These are phyloP conservation scores for Cariama cristata DNA, from an alignment of 2,113 vertebrate species.

Conservation along the genomic window DNA sequence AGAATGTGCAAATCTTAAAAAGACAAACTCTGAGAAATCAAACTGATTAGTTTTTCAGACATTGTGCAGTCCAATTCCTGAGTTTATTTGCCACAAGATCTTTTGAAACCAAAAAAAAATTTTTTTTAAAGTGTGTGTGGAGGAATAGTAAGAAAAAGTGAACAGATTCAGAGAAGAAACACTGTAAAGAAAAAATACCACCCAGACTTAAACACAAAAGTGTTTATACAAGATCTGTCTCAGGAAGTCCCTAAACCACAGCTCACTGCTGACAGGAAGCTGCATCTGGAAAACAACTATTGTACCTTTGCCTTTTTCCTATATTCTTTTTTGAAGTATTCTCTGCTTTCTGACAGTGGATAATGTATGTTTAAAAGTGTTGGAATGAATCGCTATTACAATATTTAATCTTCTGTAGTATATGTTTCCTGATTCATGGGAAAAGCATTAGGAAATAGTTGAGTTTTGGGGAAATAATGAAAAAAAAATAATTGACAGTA, in stretches of 20 bases:
- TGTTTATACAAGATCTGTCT: not conserved
- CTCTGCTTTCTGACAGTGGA: not conserved
- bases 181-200: not conserved
- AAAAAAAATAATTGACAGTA: not conserved
- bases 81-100: not conserved
- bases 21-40: not conserved
- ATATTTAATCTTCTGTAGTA: not conserved
- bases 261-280: constrained; percentile 19
- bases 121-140: not conserved
- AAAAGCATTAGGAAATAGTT: not conserved
- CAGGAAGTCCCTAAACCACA: constrained; percentile 30
- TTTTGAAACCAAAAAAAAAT: not conserved
- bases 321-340: not conserved
- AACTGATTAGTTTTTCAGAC: not conserved
- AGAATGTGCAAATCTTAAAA: not conserved
- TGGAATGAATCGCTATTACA: not conserved
- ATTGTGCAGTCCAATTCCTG: not conserved
- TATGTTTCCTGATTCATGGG: not conserved
- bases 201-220: not conserved
- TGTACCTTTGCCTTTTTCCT: constrained; percentile 23
- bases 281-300: constrained; percentile 36
- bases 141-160: not conserved
- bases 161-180: not conserved
- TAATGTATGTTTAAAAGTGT: not conserved
- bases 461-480: not conserved